A percentile compares a stretch with the other conserved stretches of the same genome.
Conservation (phyloP, 2,113 vertebrate genomes). For the Hydrochoerus hydrochaeris region DNA sequence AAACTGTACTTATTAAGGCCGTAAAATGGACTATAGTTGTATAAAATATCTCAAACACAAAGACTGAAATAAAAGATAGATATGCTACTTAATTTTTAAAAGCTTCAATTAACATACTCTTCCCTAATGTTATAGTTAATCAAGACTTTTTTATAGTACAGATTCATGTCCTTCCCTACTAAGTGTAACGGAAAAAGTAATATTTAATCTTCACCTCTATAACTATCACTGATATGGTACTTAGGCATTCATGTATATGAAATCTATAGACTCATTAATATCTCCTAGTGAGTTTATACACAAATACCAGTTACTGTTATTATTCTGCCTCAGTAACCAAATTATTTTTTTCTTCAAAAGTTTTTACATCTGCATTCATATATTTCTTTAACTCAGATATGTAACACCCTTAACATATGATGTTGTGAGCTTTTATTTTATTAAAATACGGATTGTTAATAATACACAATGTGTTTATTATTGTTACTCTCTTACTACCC, state of each 20-base stretch:
- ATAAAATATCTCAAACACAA: constrained; percentile 54
- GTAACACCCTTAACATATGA: neutral
- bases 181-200: neutral
- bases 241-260: neutral
- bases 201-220: constrained; percentile 26
- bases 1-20: constrained; percentile 42
- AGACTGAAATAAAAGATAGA: constrained; percentile 61
- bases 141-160: constrained; percentile 30
- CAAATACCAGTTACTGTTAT: neutral
- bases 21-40: constrained; percentile 48
- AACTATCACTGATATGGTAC: neutral
- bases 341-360: constrained; percentile 8
- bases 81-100: constrained; percentile 46
- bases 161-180: constrained; percentile 33
- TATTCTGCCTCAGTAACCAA: neutral
- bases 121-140: constrained; percentile 43
- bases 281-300: constrained; percentile 21
- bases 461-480: too few relatives aligned
- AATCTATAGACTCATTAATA: constrained; percentile 2
- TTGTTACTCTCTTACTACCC: too few relatives aligned
- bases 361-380: neutral
- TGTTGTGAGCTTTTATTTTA: constrained; percentile 6
- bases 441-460: neutral
- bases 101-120: constrained; percentile 38
- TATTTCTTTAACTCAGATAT: neutral